Base-by-base conservation (phyloP, 23 tunicate genomes). In the Oikopleura dioica region DNA sequence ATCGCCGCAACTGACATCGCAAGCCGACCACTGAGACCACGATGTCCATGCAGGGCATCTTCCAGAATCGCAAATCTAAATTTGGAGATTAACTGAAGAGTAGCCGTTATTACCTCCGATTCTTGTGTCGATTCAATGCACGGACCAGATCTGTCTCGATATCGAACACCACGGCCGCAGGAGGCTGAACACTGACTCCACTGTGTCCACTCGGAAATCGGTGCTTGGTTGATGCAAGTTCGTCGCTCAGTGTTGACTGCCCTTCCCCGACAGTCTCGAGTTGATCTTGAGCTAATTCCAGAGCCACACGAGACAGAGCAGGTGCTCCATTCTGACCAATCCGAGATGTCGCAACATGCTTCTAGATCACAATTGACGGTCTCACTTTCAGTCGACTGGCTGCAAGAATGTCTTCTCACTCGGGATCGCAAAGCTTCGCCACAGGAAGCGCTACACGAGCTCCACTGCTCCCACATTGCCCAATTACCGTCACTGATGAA, bases 301-400 rank as follows among this genome's bases (percentile, higher is more conserved):
- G 72, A 63, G 33, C 72, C 72, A 28, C 72, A 63, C 33, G 72
- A 12, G 72, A 31, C 26, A 12, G 72, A 63, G 72, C 72, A 63
- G 29, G 72, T n/a, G n/a, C n/a, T n/a, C n/a, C n/a, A n/a, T n/a
- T n/a, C n/a, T n/a, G n/a, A n/a, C n/a, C n/a, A n/a, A n/a, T n/a
- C n/a, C 55, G 21, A 21, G 16, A 9, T 21, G 21, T 44, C 55
- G 21, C 55, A 44, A 21, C 55, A 44, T 21, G 55, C 55, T 9
- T 9, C 16, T 44, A 44, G 55, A 44, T 44, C 21, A 44, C 55
- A 44, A 21, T 21, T 44, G 9, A 9, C 55, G 21, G 55, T 44
- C 9, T 44, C 55, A 9, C 9, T 44, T 9, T 44, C 55, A 9
- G 9, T 9, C 9, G 16, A 9, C 21, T 44, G 21, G 21, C 55